Evolutionary conservation across 2,797 vertebrate genomes (phyloP).

Genomic region (Propithecus deckenii): DNA sequence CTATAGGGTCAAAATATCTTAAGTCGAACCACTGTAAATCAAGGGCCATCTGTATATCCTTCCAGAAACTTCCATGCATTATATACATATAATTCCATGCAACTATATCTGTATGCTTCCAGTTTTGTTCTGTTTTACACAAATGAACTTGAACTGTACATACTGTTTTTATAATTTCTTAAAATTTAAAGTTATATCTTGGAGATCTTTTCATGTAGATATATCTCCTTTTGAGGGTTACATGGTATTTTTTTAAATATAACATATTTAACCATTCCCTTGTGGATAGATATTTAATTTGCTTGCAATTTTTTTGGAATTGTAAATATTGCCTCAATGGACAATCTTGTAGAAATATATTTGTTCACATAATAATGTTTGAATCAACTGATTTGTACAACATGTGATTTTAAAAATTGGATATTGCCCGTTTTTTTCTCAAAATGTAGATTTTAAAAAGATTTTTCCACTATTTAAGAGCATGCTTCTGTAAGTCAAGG

Average conservation of each 20-base stretch:
- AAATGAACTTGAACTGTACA: not conserved
- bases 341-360: not conserved
- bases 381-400: not conserved
- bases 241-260: not conserved
- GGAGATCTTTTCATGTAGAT: not conserved
- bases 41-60: not conserved
- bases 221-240: not conserved
- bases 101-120: not conserved
- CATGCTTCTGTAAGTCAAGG: not conserved
- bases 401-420: not conserved
- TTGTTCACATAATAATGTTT: not conserved
- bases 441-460: constrained; percentile 19
- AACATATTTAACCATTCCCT: not conserved
- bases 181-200: not conserved
- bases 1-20: no score
- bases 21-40: not conserved
- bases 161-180: not conserved
- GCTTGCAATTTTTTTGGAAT: not conserved
- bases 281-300: not conserved
- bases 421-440: not conserved
- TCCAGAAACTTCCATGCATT: not conserved
- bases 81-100: not conserved
- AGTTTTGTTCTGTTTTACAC: not conserved
- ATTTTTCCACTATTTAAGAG: not conserved
- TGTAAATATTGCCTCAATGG: not conserved